Evolutionary conservation across 23 tunicate species (phyloP), one percentile per base, ranked within the genome.

Genomic region (Clavelina lepadiformis): DNA sequence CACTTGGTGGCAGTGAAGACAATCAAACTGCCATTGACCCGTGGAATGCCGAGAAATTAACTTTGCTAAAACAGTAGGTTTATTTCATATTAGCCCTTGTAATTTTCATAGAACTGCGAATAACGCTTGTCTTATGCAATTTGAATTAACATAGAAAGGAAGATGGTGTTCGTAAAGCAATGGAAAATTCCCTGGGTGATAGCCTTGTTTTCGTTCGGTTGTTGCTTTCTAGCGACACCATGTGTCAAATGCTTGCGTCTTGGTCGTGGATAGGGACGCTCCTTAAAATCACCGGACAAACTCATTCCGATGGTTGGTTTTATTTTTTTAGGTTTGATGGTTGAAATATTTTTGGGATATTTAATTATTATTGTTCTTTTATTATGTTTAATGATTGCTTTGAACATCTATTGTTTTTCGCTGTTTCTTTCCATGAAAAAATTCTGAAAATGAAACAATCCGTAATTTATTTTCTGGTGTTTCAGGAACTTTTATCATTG

Each of bases 181-280:
- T 77, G 47, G 98, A 91, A 41, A 65, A 52, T 11, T 67, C 92
- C 0, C 67, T 93, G 21, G 98, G 93, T 24, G 94, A 81, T 66
- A 58, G 79, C 44, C 64, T 93, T 3, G 83, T 79, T 3, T 84
- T 93, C 56, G 82, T 79, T 28, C 82, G 81, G 5, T 50, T 72
- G 51, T 46, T 93, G 35, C 35, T 93, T 7, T 93, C 93, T 33
- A 73, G 77, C 47, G 68, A 79, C 49, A 58, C 67, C 56, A 61
- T 93, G 60, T 82, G 83, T 59, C 55, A 68, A 26, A 33, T 58
- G 47, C 46, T 75, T 13, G 73, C 98, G 33, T 79, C 73, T 31
- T 31, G 73, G 57, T 30, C 63, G 0, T 93, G 98, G 98, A 51
- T 74, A 30, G 57, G 71, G 1, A 6, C 68, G 29, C 71, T 93